Conservation (phyloP, 2,113 vertebrate species). For the Pipa parva region DNA sequence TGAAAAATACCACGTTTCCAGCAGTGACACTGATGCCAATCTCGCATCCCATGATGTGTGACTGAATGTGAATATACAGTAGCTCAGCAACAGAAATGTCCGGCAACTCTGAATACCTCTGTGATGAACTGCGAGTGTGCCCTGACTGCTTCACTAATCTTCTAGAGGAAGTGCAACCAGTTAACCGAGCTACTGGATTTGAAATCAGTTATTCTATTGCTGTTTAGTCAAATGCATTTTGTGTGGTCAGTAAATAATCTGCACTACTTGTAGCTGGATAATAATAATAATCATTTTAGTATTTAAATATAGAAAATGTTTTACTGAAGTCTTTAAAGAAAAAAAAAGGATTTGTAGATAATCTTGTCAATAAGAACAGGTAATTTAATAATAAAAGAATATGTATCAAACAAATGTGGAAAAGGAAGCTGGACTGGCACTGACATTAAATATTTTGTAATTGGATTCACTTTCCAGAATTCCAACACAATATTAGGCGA, state of each 20-base stretch:
- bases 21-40: conserved; percentile 28
- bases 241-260: neutral
- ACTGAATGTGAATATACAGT: conserved; percentile 17
- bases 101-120: conserved; percentile 7
- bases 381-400: too few relatives aligned
- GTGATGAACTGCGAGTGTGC: neutral
- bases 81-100: conserved; percentile 20
- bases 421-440: too few relatives aligned
- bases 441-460: too few relatives aligned
- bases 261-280: neutral
- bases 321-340: too few relatives aligned
- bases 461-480: too few relatives aligned
- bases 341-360: too few relatives aligned
- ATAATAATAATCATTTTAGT: too few relatives aligned
- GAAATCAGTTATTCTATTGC: conserved; percentile 1
- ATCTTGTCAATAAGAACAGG: too few relatives aligned
- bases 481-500: too few relatives aligned
- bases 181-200: conserved; percentile 18
- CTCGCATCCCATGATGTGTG: conserved; percentile 14
- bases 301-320: too few relatives aligned
- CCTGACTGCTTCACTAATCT: conserved; percentile 23
- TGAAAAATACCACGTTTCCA: conserved; percentile 5
- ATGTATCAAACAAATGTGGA: too few relatives aligned
- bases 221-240: neutral
- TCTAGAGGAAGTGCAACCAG: conserved; percentile 2